Base-by-base conservation (phyloP, 2,888 invertebrate species). In the Drosophila austrosaltans region DNA sequence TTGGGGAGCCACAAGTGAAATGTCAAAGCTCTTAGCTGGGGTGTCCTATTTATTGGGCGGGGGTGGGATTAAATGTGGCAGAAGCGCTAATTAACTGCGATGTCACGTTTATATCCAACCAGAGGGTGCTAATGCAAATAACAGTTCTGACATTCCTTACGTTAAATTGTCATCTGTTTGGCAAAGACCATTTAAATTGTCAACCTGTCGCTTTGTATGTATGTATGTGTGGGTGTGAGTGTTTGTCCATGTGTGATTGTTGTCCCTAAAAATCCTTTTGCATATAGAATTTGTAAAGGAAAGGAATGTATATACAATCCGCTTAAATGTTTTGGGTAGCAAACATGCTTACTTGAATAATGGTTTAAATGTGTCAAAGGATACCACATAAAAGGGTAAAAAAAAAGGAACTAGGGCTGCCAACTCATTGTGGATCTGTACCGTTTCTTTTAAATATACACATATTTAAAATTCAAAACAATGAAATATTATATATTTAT, bases 21-120 rank as follows among this genome's bases (percentile, higher is more conserved):
- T 79, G 69, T 66, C 60, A 76, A 69, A 66, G 66, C 57, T 62
- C 56, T 28, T 59, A 42, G 71, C 66, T 72, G 60, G 67, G 75
- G 66, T 32, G 30, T 36, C 57, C 57, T 72, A 74, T 72, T 70
- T 63, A 69, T 66, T 62, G 48, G 1, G 22, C 8, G 44, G 12
- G 22, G 12, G 4, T 54, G 8, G 4, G 25, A 6, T 10, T 20
- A 12, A n/a, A 48, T 48, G 53, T 25, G 39, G 12, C n/a, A 20
- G 53, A 56, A 20, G 30, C 44, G 28, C 48, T 73, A 74, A 83
- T 83, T 81, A 77, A 76, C 67, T 77, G 81, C 56, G 61, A 44
- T 69, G 75, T 77, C 79, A 79, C 69, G 76, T 82, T 78, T 78
- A 69, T 63, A 36, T 54, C 40, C 53, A 39, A 39, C 42, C 53